Percentiles rank a stretch among this genome's conserved stretches.
Evolutionary conservation across 2,113 vertebrate species (phyloP).

Genomic region (Pelodiscus sinensis): DNA sequence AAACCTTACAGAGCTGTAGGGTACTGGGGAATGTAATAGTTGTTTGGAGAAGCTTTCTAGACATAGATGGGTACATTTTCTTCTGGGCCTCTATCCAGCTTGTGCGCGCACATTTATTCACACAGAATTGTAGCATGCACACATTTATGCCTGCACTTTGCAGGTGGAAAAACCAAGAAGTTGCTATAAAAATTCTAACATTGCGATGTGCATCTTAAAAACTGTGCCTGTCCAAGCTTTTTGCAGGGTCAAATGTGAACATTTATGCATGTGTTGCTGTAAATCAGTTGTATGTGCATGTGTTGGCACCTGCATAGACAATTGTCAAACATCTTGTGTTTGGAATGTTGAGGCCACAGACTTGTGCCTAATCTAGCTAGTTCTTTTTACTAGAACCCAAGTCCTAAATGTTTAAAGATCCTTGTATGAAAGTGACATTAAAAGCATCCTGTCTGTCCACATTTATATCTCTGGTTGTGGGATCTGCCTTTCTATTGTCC

Average conservation of each 20-base stretch:
- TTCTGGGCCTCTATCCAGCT: not conserved
- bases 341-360: not conserved
- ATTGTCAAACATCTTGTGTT: not conserved
- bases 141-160: not conserved
- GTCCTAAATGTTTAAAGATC: not conserved
- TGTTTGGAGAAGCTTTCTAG: not conserved
- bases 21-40: not conserved
- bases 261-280: not conserved
- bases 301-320: not conserved
- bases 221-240: not conserved
- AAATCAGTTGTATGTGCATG: not conserved
- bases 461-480: not conserved
- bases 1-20: conserved; percentile 1
- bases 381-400: not conserved
- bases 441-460: not conserved
- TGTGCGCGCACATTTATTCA: not conserved
- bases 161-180: not conserved
- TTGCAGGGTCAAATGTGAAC: not conserved
- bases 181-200: not conserved
- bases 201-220: not conserved
- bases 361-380: not conserved
- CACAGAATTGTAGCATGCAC: not conserved
- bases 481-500: not conserved
- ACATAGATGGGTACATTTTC: not conserved
- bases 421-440: not conserved